Conservation (phyloP, 2,797 vertebrate species). For the Falco cherrug region DNA sequence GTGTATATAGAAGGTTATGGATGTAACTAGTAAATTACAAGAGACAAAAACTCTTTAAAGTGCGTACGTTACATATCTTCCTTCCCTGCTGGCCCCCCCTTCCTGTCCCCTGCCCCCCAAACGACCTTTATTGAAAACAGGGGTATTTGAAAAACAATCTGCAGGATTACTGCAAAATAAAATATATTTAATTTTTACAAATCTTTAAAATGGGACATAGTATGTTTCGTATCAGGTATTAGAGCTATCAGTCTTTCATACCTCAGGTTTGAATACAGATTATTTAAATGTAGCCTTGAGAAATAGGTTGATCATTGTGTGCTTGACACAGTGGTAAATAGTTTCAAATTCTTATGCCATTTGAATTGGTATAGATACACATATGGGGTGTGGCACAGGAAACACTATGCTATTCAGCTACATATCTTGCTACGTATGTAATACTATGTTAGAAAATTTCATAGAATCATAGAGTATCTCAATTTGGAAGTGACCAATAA, state of each 20-base stretch:
- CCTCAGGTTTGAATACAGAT: not conserved
- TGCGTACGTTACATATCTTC: not conserved
- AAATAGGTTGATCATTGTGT: not conserved
- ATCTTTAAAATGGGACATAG: not conserved
- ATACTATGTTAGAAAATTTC: not conserved
- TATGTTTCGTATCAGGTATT: not conserved
- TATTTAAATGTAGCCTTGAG: not conserved
- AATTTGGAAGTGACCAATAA: not conserved
- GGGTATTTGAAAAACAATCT: not conserved
- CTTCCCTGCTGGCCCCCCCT: too few relatives aligned
- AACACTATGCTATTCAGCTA: not conserved
- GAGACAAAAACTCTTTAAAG: not conserved
- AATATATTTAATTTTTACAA: not conserved
- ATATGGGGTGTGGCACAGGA: not conserved
- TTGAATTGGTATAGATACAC: not conserved
- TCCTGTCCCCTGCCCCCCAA: not conserved
- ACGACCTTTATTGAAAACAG: not conserved
- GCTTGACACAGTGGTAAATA: not conserved
- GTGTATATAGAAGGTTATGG: not conserved
- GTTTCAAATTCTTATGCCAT: not conserved
- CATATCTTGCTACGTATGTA: not conserved
- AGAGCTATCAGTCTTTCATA: not conserved
- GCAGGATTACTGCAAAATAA: not conserved
- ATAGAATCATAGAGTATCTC: not conserved
- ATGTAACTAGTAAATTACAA: not conserved